These are phyloP conservation scores for Mesorhabditis sp. DNA, from an alignment of 2,888 invertebrate species.

Conservation along the genomic window DNA sequence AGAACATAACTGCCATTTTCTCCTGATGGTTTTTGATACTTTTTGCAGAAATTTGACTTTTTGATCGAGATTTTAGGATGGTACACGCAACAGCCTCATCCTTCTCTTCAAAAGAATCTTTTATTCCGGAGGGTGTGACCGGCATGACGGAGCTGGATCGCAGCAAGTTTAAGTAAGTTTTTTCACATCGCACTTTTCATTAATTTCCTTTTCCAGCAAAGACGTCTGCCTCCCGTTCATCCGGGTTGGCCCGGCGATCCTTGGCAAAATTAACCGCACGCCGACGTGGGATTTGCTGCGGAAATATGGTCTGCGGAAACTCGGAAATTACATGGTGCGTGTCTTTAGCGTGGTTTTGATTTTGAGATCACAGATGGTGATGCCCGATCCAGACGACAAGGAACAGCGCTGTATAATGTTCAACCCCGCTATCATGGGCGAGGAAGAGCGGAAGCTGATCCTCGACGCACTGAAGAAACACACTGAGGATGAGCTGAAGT, in stretches of 20 bases:
- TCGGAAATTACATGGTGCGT: conserved; percentile 14
- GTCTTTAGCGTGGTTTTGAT: background rate
- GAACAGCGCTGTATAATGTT: no score
- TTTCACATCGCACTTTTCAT: background rate
- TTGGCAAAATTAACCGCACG: conserved; percentile 15
- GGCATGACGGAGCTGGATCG: conserved; percentile 44
- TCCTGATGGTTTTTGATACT: no score
- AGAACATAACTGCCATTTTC: no score
- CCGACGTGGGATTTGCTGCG: conserved; percentile 17
- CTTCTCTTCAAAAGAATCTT: no score
- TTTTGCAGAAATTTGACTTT: no score
- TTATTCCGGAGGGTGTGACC: conserved; percentile 26
- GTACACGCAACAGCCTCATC: no score
- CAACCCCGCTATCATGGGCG: no score
- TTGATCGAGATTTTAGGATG: no score
- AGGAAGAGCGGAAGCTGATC: no score
- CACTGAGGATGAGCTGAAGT: background rate
- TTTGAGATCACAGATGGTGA: no score
- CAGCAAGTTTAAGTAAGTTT: conserved; percentile 26
- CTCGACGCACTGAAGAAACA: no score
- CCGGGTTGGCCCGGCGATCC: conserved; percentile 20
- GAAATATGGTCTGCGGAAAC: conserved; percentile 19
- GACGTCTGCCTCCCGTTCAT: conserved; percentile 24
- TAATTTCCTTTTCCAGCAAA: conserved; percentile 14
- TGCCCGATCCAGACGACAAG: no score